Conservation (phyloP, 2,888 invertebrate genomes). For the Melanargia galathea region DNA sequence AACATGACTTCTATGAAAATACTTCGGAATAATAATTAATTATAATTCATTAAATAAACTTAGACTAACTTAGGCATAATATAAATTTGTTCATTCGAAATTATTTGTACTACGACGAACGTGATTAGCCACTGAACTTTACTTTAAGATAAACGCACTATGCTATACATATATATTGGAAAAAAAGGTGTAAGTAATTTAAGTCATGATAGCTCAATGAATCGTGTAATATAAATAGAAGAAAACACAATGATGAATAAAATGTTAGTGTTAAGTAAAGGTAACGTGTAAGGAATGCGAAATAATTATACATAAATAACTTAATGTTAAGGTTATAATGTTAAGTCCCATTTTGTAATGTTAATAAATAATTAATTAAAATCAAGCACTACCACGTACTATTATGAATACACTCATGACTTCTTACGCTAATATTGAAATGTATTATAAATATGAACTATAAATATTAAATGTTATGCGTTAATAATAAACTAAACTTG, state of each 20-base stretch:
- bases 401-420: conserved; percentile 80
- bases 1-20: conserved; percentile 58
- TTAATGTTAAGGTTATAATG: conserved; percentile 53
- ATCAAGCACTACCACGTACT: conserved; percentile 79
- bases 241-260: conserved; percentile 49
- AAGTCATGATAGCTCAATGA: conserved; percentile 78
- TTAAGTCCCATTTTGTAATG: conserved; percentile 81
- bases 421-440: conserved; percentile 82
- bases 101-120: conserved; percentile 30
- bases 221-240: conserved; percentile 63
- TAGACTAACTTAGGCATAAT: conserved; percentile 37
- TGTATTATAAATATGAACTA: conserved; percentile 83
- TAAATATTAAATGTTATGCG: conserved; percentile 87
- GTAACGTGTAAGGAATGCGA: conserved; percentile 53
- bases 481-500: conserved; percentile 81
- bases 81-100: conserved; percentile 17
- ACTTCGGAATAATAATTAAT: background rate
- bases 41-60: conserved; percentile 38
- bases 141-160: conserved; percentile 68
- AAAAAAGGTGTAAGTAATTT: conserved; percentile 40
- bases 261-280: conserved; percentile 46
- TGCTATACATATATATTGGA: conserved; percentile 57
- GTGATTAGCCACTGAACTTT: conserved; percentile 55
- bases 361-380: conserved; percentile 65
- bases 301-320: conserved; percentile 62